These are phyloP conservation scores for Desmodus rotundus DNA, from an alignment of 2,113 vertebrate species.

Conservation along the genomic window DNA sequence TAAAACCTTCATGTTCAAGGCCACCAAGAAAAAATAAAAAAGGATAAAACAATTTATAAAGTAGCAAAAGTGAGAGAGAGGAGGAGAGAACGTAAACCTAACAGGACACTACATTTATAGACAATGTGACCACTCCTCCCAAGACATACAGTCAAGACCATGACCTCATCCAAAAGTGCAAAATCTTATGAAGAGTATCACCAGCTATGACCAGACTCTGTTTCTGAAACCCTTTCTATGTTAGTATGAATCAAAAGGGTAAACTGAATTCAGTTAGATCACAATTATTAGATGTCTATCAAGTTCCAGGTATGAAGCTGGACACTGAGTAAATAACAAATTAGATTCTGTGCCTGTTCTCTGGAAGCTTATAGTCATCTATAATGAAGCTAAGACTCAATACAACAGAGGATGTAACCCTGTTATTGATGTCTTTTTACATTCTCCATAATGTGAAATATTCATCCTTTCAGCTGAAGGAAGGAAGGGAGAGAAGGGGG, in stretches of 20 bases:
- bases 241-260: background rate
- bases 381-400: background rate
- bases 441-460: background rate
- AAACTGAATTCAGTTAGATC: background rate
- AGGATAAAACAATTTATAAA: background rate
- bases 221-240: background rate
- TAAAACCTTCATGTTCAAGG: background rate
- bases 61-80: background rate
- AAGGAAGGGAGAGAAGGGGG: background rate
- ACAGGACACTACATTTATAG: background rate
- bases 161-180: background rate
- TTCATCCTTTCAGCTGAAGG: background rate
- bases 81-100: background rate
- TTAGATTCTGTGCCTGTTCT: background rate
- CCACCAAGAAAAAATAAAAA: background rate
- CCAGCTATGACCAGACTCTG: background rate
- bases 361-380: background rate
- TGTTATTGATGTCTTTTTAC: background rate
- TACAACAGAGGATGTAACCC: background rate
- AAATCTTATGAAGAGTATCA: background rate
- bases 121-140: background rate
- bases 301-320: background rate
- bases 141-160: accelerated
- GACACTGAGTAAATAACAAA: background rate
- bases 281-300: background rate